Conservation (phyloP, 2,888 invertebrate genomes). For the Chloroclystis v-ata region DNA sequence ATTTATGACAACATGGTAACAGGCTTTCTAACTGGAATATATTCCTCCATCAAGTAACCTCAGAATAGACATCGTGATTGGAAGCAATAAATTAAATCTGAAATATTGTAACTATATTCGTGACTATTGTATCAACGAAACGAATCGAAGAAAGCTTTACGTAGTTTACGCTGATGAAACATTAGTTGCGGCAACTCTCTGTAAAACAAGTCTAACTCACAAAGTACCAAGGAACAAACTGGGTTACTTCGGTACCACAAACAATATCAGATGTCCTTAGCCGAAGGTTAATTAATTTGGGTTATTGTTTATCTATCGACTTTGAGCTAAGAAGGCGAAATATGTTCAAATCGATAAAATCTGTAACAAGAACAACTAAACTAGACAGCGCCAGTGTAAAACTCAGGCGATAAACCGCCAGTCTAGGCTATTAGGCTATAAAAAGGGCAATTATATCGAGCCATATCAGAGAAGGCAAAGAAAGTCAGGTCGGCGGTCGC, state of each 20-base stretch:
- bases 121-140: constrained; percentile 27
- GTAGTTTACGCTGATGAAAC: constrained; percentile 16
- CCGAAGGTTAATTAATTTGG: too few species aligned
- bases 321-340: too few species aligned
- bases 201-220: constrained; percentile 1
- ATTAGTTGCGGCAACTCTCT: constrained; percentile 6
- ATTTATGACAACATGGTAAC: constrained; percentile 39
- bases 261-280: too few species aligned
- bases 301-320: not conserved
- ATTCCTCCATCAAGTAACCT: constrained; percentile 10
- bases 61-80: constrained; percentile 14
- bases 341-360: too few species aligned
- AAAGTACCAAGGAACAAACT: too few species aligned
- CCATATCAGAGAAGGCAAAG: constrained; percentile 51
- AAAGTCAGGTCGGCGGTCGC: constrained; percentile 58
- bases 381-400: too few species aligned
- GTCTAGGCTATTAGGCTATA: constrained; percentile 2
- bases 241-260: too few species aligned
- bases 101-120: constrained; percentile 19
- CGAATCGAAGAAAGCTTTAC: constrained; percentile 29
- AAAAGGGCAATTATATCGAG: constrained; percentile 24
- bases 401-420: not conserved
- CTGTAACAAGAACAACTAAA: too few species aligned
- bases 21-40: constrained; percentile 32
- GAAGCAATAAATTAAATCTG: constrained; percentile 15